Conservation (phyloP, 2,888 invertebrate species). For the Hanleya hanleyi region DNA sequence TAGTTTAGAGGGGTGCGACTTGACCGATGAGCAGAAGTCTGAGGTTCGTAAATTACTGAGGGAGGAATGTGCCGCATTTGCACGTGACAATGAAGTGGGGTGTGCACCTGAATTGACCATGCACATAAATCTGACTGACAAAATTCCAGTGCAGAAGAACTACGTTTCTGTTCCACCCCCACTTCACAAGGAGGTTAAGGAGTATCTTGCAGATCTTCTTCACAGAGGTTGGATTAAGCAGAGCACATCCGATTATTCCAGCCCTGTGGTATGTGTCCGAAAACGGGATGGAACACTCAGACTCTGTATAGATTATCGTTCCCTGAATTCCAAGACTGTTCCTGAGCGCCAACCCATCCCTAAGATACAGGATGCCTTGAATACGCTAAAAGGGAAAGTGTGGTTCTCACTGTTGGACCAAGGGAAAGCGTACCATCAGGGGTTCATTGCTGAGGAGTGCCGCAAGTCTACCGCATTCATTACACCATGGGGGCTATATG, state of each 20-base stretch:
- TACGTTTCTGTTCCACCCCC: constrained; percentile 38
- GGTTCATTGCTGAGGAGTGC: constrained; percentile 31
- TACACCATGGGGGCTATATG: constrained; percentile 38
- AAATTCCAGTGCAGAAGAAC: constrained; percentile 27
- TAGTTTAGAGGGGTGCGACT: constrained; percentile 11
- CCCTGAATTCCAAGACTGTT: constrained; percentile 33
- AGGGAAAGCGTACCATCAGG: constrained; percentile 42
- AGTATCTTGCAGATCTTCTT: constrained; percentile 36
- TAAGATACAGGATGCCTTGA: constrained; percentile 38
- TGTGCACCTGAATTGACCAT: constrained; percentile 29
- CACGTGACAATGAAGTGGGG: constrained; percentile 36
- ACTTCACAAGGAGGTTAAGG: constrained; percentile 42
- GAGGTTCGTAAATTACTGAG: constrained; percentile 22
- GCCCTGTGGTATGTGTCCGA: constrained; percentile 37
- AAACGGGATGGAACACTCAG: constrained; percentile 22
- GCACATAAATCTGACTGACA: constrained; percentile 33
- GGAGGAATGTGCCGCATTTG: constrained; percentile 35
- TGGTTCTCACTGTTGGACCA: constrained; percentile 40
- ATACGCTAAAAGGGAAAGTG: constrained; percentile 29
- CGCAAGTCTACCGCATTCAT: constrained; percentile 33
- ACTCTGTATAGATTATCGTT: constrained; percentile 29
- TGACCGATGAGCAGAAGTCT: constrained; percentile 20
- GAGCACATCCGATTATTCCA: constrained; percentile 19
- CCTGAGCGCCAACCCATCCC: constrained; percentile 31
- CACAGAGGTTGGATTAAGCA: constrained; percentile 29